Conservation (phyloP, 2,797 vertebrate genomes). For the Anableps anableps region DNA sequence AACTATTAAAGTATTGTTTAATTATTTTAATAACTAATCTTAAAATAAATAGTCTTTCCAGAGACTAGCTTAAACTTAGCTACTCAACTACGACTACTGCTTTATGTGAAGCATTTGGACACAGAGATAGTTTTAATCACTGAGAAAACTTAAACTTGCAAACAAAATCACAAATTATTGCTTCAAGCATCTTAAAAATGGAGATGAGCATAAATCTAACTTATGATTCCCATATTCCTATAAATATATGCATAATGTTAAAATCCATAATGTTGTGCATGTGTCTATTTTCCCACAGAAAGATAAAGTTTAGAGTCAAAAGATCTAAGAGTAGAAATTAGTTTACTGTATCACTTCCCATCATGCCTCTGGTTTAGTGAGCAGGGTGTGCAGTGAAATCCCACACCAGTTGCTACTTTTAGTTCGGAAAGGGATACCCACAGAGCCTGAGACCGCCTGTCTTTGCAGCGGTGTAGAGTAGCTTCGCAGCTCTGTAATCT, state of each 20-base stretch:
- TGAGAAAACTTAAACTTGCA: not conserved
- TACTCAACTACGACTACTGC: not conserved
- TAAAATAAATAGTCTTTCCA: not conserved
- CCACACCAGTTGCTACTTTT: conserved; percentile 82
- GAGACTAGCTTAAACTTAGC: not conserved
- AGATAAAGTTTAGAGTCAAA: conserved; percentile 37
- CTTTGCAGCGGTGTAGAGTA: conserved; percentile 75
- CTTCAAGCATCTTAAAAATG: not conserved
- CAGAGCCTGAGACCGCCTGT: conserved; percentile 54
- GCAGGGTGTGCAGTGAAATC: conserved; percentile 75
- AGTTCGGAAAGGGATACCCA: conserved; percentile 80
- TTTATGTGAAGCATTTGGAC: not conserved
- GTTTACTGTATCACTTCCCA: conserved; percentile 66
- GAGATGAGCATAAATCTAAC: not conserved
- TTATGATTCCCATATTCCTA: not conserved
- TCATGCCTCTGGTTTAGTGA: conserved; percentile 61
- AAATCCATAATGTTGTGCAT: not conserved
- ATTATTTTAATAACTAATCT: no score
- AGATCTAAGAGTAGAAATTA: conserved; percentile 39
- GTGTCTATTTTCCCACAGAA: conserved; percentile 12
- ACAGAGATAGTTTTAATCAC: not conserved
- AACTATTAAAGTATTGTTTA: no score
- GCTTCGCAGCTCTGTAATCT: conserved; percentile 62
- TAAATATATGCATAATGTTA: not conserved
- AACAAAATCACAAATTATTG: not conserved